Conservation (phyloP, 2,888 invertebrate genomes). For the Desoria tigrina region DNA sequence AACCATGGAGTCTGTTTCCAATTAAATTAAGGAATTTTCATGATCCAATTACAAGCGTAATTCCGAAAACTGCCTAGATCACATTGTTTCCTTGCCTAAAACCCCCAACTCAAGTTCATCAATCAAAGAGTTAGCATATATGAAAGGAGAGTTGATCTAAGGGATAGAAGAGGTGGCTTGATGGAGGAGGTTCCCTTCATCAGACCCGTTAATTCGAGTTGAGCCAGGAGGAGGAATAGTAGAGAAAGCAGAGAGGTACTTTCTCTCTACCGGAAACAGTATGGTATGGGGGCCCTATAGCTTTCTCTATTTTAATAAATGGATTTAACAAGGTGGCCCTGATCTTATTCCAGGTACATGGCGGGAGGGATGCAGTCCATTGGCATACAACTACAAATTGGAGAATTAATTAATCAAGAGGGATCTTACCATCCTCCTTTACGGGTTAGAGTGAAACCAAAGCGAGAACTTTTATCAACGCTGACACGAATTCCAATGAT, state of each 20-base stretch:
- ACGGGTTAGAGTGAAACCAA: slow-evolving; percentile 92
- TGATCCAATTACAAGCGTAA: slow-evolving; percentile 19
- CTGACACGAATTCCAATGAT: slow-evolving; percentile 96
- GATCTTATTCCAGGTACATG: too few species aligned
- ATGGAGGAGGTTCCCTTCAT: too few species aligned
- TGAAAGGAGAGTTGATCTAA: too few species aligned
- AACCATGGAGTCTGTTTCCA: neutral
- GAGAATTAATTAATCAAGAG: slow-evolving; percentile 7
- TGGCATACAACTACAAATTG: neutral
- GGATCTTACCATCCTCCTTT: slow-evolving; percentile 88
- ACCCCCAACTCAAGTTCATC: slow-evolving; percentile 5
- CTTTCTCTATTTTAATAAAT: too few species aligned
- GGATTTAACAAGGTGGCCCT: too few species aligned
- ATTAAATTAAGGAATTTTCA: slow-evolving; percentile 24
- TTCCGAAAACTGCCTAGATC: neutral
- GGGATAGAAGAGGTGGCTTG: too few species aligned
- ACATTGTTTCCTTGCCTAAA: neutral
- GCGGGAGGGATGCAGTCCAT: too few species aligned
- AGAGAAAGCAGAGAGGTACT: too few species aligned
- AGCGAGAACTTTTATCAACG: slow-evolving; percentile 87
- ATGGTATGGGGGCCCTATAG: too few species aligned
- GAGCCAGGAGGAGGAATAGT: too few species aligned
- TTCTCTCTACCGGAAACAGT: too few species aligned
- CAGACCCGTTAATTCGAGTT: too few species aligned
- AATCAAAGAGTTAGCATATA: slow-evolving; percentile 2